These are phyloP conservation scores for Cyprinella venusta DNA, from an alignment of 2,797 vertebrate genomes.

Conservation along the genomic window DNA sequence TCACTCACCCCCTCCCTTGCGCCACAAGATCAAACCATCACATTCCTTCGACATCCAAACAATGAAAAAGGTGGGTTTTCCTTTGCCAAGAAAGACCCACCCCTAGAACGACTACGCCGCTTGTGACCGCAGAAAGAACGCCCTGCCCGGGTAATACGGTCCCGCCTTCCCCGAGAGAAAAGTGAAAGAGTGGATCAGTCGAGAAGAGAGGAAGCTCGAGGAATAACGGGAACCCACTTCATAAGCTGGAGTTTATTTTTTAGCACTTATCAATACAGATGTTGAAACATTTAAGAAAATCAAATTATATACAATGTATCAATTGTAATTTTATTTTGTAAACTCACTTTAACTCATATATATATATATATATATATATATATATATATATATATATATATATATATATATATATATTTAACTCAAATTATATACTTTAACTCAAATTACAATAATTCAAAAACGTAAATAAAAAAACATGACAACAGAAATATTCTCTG, in stretches of 20 bases:
- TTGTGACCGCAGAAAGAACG: conserved; percentile 79
- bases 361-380: too few species aligned
- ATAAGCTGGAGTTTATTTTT: background rate
- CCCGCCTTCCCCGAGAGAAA: conserved; percentile 68
- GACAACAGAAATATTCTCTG: background rate
- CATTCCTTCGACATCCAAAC: conserved; percentile 81
- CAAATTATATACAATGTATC: too few species aligned
- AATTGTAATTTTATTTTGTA: too few species aligned
- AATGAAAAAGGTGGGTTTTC: conserved; percentile 84
- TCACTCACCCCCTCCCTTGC: conserved; percentile 64
- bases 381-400: too few species aligned
- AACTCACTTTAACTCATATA: too few species aligned
- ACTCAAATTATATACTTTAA: too few species aligned
- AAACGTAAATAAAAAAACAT: background rate
- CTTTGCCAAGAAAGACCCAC: conserved; percentile 76
- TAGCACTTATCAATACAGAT: background rate
- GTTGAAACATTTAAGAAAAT: too few species aligned
- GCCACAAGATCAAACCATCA: conserved; percentile 78
- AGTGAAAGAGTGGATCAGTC: conserved; percentile 19
- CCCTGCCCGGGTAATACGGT: conserved; percentile 75
- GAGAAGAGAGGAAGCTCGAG: conserved; percentile 27
- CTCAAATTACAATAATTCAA: background rate
- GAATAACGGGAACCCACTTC: conserved; percentile 17
- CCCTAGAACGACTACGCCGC: conserved; percentile 78
- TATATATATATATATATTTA: too few species aligned